Conservation (phyloP, 2,797 vertebrate genomes). For the Columba guinea region DNA sequence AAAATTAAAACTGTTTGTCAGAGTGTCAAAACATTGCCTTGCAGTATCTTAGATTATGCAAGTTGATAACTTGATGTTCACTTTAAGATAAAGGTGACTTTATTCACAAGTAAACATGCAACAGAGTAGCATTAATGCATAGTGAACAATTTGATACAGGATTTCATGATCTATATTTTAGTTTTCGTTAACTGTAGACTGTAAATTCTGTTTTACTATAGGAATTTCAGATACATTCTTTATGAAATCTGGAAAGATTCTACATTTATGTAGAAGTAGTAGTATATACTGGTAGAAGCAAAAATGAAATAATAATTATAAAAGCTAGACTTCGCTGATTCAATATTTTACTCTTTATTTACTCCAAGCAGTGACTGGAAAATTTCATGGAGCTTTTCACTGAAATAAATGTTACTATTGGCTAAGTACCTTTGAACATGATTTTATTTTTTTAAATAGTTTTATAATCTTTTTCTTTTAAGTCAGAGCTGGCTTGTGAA, state of each 20-base stretch:
- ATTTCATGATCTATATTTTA: background rate
- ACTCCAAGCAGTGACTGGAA: background rate
- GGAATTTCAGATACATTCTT: background rate
- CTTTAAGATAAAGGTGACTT: background rate
- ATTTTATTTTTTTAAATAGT: too few species aligned
- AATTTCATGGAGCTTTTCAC: background rate
- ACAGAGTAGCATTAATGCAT: background rate
- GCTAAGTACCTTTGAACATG: background rate
- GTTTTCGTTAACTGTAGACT: background rate
- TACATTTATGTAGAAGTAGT: background rate
- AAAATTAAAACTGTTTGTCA: background rate
- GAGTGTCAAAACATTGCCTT: background rate
- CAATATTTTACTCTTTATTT: background rate
- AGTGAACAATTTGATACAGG: background rate
- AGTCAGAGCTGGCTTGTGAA: background rate
- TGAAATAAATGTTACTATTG: background rate
- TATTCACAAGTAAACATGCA: background rate
- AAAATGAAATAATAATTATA: background rate
- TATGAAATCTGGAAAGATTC: background rate
- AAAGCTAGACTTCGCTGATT: background rate
- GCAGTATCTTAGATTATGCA: background rate
- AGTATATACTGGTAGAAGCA: background rate
- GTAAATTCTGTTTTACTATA: background rate
- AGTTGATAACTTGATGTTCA: background rate
- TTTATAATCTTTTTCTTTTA: background rate